phyloP scores from a whole-genome alignment of 2,888 invertebrate species.

The Acrocyrtus sp. region DNA sequence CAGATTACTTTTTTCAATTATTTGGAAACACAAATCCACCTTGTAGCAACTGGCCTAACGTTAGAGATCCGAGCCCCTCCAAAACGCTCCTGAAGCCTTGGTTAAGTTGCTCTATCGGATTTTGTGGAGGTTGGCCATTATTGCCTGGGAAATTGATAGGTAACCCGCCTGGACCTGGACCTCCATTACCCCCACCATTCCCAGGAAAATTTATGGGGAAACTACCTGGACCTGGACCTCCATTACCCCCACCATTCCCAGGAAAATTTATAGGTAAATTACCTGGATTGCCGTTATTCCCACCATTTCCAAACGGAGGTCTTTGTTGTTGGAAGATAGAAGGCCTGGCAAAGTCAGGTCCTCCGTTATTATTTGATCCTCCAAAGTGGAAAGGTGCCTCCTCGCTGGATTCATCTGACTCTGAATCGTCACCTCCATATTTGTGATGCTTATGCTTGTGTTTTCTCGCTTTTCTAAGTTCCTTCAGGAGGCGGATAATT shows the following conservation, averaged over 20 bases:
- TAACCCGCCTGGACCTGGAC: too few species aligned
- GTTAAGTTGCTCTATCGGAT: slow-evolving; percentile 20
- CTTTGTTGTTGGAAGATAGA: slow-evolving; percentile 10
- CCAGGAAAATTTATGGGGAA: neutral
- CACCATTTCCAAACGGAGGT: neutral
- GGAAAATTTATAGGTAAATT: too few species aligned
- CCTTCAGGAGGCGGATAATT: slow-evolving; percentile 39
- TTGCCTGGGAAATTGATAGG: too few species aligned
- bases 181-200: neutral
- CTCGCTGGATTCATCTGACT: slow-evolving; percentile 1
- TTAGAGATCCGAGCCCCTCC: slow-evolving; percentile 10
- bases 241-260: neutral
- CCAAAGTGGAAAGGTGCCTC: neutral
- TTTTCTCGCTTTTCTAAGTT: slow-evolving; percentile 43
- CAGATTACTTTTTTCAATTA: slow-evolving; percentile 7
- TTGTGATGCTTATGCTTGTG: slow-evolving; percentile 17
- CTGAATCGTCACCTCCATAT: slow-evolving; percentile 9
- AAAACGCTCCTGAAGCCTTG: slow-evolving; percentile 12
- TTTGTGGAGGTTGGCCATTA: neutral
- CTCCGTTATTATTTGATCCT: neutral
- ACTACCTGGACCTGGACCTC: neutral
- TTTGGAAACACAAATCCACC: neutral
- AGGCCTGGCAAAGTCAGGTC: neutral
- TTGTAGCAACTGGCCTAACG: slow-evolving; percentile 2
- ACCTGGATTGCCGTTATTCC: too few species aligned